phyloP scores from a whole-genome alignment of 2,888 invertebrate genomes.

The Lathronympha strigana region DNA sequence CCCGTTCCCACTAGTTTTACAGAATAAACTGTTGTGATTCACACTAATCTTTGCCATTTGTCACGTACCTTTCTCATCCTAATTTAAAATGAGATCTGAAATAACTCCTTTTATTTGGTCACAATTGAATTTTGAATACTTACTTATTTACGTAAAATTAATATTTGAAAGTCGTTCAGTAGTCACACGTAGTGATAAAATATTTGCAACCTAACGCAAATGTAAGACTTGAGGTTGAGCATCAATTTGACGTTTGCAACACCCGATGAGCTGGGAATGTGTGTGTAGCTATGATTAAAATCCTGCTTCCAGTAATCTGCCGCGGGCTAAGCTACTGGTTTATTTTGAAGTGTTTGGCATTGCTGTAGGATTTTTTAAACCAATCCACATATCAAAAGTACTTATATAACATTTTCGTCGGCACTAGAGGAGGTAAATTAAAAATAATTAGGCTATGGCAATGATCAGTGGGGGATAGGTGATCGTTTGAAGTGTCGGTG shows the following conservation, averaged over 20 bases:
- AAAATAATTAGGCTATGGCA: slow-evolving; percentile 31
- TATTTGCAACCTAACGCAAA: neutral
- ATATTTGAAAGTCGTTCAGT: too few relatives aligned
- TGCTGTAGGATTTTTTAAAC: neutral
- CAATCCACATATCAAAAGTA: too few relatives aligned
- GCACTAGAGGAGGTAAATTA: slow-evolving; percentile 4
- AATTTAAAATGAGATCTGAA: slow-evolving; percentile 9
- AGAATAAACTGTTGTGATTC: slow-evolving; percentile 82
- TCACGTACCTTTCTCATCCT: slow-evolving; percentile 53
- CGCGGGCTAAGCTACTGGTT: slow-evolving; percentile 45
- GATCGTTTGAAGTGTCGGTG: slow-evolving; percentile 44
- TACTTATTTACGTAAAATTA: too few relatives aligned
- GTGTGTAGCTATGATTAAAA: slow-evolving; percentile 13
- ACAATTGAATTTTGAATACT: neutral
- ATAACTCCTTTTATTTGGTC: neutral
- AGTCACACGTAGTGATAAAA: too few relatives aligned
- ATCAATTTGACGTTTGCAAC: neutral
- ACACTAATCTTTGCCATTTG: slow-evolving; percentile 74
- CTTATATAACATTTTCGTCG: neutral
- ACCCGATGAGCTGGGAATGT: neutral
- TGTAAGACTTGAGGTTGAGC: neutral
- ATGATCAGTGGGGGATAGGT: slow-evolving; percentile 23
- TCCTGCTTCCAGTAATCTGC: slow-evolving; percentile 39
- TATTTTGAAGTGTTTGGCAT: slow-evolving; percentile 15
- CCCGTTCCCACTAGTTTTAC: slow-evolving; percentile 76